Evolutionary conservation across 2,888 invertebrate genomes (phyloP), one percentile per base, ranked within the genome.

Genomic region (Stenodera caucasica): DNA sequence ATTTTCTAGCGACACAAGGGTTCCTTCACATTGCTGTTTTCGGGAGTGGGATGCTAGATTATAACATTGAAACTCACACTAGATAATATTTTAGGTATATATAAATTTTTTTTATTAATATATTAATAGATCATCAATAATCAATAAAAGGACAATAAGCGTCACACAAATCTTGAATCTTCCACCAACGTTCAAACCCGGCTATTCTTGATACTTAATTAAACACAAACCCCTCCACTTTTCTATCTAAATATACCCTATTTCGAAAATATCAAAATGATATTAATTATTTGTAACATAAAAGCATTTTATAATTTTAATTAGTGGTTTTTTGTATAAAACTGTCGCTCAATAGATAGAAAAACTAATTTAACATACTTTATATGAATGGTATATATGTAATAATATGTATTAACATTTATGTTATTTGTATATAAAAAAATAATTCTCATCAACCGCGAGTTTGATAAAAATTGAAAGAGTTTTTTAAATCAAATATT

Each of bases 1-100:
- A 72, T 72, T 72, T 72, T 72, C 70, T 69, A 70, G 70, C 69
- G 69, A 70, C 70, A 70, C 70, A 61, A 63, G 59, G 59, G 60
- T 64, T 67, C 55, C 65, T 67, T 63, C 63, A 54, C 67, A 63
- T 65, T 65, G 61, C 60, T 59, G 63, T 59, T 45, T 45, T 45
- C 11, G 45, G 45, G 21, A 45, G 53, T 60, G 60, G 53, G 58
- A 59, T 57, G 59, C 57, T 63, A 63, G 59, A 63, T 63, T 59
- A 63, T 55, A 63, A 56, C 57, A 57, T 35, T 63, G 59, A 58
- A 63, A 59, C 37, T 56, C 57, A 55, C 59, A 59, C 33, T 51
- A 53, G 30, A 58, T 15, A 45, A 50, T 52, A 54, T 59, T 55
- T 26, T 54, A 57, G 37, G 53, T 49, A 30, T 49, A 21, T 51